Base-by-base conservation (phyloP, 2,888 invertebrate genomes). In the Dolichomitus sp. region DNA sequence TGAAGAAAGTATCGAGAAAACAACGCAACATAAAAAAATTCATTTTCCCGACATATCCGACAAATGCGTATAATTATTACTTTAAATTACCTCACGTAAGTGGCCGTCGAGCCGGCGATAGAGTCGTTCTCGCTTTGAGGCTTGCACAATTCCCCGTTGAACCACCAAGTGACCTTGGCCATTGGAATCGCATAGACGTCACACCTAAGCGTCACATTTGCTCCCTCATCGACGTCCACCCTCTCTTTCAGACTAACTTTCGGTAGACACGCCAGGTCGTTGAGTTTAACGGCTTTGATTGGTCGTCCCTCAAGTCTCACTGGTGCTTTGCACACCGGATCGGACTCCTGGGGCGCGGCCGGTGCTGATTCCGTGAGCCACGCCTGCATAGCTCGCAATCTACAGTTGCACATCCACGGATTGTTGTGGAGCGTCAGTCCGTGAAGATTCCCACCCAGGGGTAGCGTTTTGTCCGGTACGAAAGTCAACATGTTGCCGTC, bases 321-420 rank as follows among this genome's bases (percentile, higher is more conserved):
- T 7, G 98, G 98, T 66, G 96, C 95, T 75, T 95, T 95, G 93
- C 98, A 98, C 90, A 96, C 95, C 37, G 98, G 97, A 90, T 98
- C 97, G 73, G 96, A 96, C 40, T 96, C 95, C 91, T 97, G 96
- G 9, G 97, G 97, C 87, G 97, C 96, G 90, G 96, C 97, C 91
- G 96, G 96, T 0, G 90, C 88, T 0, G 93, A 91, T 91, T 96
- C 96, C 86, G 95, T 95, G 89, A 98, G 95, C 98, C 98, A 98
- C 85, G 95, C 94, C 91, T 97, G 96, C 90, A 98, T 94, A 89
- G 97, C 96, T 87, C 96, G 94, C 90, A 98, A 95, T 88, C 96
- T 95, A 93, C 98, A 98, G 94, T 98, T 97, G 94, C 98, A 98
- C 87, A 96, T 95, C 98, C 98, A 98, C 86, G 97, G 97, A 95